Conservation (phyloP, 2,888 invertebrate genomes). For the Drosophila basisetae region DNA sequence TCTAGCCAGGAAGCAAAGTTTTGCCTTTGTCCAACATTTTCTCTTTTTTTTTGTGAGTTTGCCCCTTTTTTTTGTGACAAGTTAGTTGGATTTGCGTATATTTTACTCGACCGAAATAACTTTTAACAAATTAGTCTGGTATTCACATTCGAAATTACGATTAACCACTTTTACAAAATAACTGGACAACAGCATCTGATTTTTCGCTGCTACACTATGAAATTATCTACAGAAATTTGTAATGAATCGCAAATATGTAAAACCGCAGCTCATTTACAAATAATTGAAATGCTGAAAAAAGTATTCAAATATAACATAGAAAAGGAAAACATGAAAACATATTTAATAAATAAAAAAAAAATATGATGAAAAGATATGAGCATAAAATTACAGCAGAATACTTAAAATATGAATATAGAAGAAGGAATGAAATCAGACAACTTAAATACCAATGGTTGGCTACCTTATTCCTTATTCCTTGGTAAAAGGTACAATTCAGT, state of each 20-base stretch:
- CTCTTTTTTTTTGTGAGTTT: conserved; percentile 30
- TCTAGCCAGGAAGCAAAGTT: conserved; percentile 79
- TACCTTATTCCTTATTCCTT: not conserved
- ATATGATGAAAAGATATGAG: not conserved
- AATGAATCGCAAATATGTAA: not conserved
- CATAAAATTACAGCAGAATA: not conserved
- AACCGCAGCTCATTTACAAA: not conserved
- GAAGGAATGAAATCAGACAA: not conserved
- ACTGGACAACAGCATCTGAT: not conserved
- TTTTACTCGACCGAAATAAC: conserved; percentile 25
- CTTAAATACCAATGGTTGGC: not conserved
- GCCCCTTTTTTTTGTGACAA: conserved; percentile 10
- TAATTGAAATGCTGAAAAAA: not conserved
- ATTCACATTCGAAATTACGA: conserved; percentile 14
- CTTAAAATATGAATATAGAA: not conserved
- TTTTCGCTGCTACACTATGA: not conserved
- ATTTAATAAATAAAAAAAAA: not conserved
- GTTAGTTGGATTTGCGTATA: conserved; percentile 28
- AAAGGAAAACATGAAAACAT: not conserved
- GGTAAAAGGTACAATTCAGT: not conserved
- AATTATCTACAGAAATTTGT: not conserved
- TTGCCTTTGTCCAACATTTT: conserved; percentile 66
- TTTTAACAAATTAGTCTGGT: conserved; percentile 27
- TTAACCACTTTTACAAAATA: not conserved
- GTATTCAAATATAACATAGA: not conserved